phyloP scores from a whole-genome alignment of 23 tunicate genomes.

The Trididemnum miniatum region DNA sequence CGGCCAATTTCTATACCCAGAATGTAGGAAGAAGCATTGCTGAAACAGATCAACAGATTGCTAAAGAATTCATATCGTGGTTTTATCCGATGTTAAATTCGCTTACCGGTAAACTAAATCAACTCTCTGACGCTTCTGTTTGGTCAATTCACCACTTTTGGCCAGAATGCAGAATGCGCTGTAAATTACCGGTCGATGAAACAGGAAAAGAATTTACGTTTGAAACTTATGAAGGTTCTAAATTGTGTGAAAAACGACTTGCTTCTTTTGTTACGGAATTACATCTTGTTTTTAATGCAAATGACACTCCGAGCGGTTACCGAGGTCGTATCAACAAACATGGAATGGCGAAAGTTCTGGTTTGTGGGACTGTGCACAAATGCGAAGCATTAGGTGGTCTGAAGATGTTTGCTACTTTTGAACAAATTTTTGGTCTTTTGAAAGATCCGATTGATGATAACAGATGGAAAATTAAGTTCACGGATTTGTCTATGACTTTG shows the following conservation, averaged over 20 bases:
- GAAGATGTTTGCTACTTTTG: not conserved
- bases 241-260: not conserved
- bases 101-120: not conserved
- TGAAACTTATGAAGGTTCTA: not conserved
- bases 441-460: conserved; percentile 14
- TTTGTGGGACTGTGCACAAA: conserved; percentile 55
- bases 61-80: conserved; percentile 54
- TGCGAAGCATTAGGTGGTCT: not conserved
- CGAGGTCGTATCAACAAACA: conserved; percentile 41
- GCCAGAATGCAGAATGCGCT: conserved; percentile 17
- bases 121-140: not conserved
- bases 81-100: conserved; percentile 68
- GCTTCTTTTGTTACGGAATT: conserved; percentile 30
- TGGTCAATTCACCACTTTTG: conserved; percentile 3
- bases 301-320: conserved; percentile 55
- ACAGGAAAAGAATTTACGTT: not conserved
- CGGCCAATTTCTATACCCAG: not conserved
- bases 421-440: conserved; percentile 22
- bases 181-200: not conserved
- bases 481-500: not conserved
- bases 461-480: conserved; percentile 32
- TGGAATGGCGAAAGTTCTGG: conserved; percentile 65
- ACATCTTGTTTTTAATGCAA: conserved; percentile 42
- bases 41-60: conserved; percentile 29
- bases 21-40: not conserved